These are phyloP conservation scores for Cosmorhoe ocellata DNA, from an alignment of 2,888 invertebrate species.

Conservation along the genomic window DNA sequence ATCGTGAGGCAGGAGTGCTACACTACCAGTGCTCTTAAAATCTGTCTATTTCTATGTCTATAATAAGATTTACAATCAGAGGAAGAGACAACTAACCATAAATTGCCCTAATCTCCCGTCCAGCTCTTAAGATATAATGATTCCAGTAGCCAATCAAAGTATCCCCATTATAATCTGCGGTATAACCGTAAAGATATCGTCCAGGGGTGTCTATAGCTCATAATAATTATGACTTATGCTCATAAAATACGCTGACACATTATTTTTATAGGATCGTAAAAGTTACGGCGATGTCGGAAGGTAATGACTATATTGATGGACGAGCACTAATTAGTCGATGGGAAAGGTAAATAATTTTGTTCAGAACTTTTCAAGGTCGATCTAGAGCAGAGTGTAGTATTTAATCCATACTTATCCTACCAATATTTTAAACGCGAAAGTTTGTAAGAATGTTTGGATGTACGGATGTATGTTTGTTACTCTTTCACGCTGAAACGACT, in stretches of 20 bases:
- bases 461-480: too few species aligned
- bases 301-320: conserved; percentile 48
- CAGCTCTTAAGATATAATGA: conserved; percentile 10
- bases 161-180: conserved; percentile 32
- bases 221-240: conserved; percentile 63
- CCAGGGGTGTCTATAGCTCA: conserved; percentile 39
- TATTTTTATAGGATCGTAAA: conserved; percentile 60
- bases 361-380: not conserved
- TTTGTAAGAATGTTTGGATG: too few species aligned
- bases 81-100: not conserved
- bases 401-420: too few species aligned
- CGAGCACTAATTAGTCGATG: conserved; percentile 40
- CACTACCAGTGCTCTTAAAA: too few species aligned
- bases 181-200: conserved; percentile 38
- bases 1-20: too few species aligned
- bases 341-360: not conserved
- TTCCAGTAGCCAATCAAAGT: conserved; percentile 43
- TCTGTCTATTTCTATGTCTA: too few species aligned
- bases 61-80: conserved; percentile 8
- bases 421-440: too few species aligned
- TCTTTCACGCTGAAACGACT: too few species aligned
- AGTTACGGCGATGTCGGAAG: conserved; percentile 40
- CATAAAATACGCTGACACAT: conserved; percentile 53
- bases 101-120: conserved; percentile 14
- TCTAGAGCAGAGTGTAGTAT: too few species aligned